Percentiles rank a stretch among this genome's conserved stretches.
These are phyloP conservation scores for Chrysemys picta DNA, from an alignment of 2,113 vertebrate genomes.

Conservation along the genomic window DNA sequence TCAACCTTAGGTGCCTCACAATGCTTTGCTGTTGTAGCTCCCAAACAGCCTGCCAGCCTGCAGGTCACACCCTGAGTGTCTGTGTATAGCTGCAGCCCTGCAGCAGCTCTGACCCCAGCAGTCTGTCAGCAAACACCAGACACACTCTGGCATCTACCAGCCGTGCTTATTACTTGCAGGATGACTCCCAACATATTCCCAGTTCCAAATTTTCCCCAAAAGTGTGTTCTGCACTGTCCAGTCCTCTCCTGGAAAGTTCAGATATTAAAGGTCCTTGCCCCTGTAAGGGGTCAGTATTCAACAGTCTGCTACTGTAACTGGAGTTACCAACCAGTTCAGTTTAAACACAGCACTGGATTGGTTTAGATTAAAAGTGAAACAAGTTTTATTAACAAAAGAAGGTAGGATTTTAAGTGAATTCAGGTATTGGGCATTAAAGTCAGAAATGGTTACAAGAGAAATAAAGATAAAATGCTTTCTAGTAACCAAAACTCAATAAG, in stretches of 20 bases:
- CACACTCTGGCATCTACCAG: background rate
- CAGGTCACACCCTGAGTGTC: background rate
- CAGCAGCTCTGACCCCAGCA: no score
- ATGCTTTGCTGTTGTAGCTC: background rate
- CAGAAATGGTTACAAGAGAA: background rate
- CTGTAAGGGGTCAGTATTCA: background rate
- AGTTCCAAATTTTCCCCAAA: background rate
- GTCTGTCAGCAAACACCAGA: no score
- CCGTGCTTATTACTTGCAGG: background rate
- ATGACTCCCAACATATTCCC: background rate
- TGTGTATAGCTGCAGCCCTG: background rate
- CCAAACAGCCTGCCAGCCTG: background rate
- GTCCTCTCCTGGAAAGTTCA: background rate
- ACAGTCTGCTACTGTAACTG: background rate
- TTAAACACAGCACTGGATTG: background rate
- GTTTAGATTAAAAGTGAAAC: background rate
- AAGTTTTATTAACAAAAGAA: background rate
- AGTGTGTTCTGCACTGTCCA: background rate
- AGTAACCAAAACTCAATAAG: background rate
- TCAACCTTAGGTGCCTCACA: no score
- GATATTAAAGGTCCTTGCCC: background rate
- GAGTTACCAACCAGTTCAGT: background rate
- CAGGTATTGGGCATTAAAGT: background rate
- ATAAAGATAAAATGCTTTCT: background rate
- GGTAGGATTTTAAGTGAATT: background rate